These are phyloP conservation scores for Epinotia demarniana DNA, from an alignment of 2,888 invertebrate species.

Conservation along the genomic window DNA sequence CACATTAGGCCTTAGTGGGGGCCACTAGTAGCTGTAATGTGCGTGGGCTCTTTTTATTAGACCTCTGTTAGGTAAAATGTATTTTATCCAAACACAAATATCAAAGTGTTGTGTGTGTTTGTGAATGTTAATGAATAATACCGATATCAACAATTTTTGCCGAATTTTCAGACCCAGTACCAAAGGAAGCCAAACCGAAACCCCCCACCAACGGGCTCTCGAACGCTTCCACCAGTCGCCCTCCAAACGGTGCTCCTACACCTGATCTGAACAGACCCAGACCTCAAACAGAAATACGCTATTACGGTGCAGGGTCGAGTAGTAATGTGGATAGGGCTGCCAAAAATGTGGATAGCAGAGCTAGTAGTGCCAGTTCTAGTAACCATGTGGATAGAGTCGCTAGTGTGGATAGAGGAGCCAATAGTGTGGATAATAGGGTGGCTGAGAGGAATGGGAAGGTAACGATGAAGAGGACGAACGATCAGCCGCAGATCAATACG, in stretches of 20 bases:
- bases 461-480: slow-evolving; percentile 69
- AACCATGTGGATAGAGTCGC: neutral
- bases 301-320: neutral
- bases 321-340: neutral
- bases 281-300: slow-evolving; percentile 35
- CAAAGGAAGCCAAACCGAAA: slow-evolving; percentile 21
- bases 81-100: too few relatives aligned
- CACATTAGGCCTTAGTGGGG: too few relatives aligned
- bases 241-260: neutral
- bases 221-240: slow-evolving; percentile 12
- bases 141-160: too few relatives aligned
- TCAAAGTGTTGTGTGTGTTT: too few relatives aligned
- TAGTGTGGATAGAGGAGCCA: neutral
- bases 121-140: too few relatives aligned
- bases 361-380: neutral
- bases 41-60: too few relatives aligned
- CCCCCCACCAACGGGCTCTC: slow-evolving; percentile 24
- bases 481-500: slow-evolving; percentile 75
- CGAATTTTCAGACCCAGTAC: slow-evolving; percentile 30
- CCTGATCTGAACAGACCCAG: neutral
- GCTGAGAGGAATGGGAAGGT: slow-evolving; percentile 23
- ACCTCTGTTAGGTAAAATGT: too few relatives aligned
- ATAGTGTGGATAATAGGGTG: neutral
- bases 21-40: too few relatives aligned
- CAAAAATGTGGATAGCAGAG: neutral